These are phyloP conservation scores for Halcyon leucocephala DNA, from an alignment of 2,797 vertebrate species.

Conservation along the genomic window DNA sequence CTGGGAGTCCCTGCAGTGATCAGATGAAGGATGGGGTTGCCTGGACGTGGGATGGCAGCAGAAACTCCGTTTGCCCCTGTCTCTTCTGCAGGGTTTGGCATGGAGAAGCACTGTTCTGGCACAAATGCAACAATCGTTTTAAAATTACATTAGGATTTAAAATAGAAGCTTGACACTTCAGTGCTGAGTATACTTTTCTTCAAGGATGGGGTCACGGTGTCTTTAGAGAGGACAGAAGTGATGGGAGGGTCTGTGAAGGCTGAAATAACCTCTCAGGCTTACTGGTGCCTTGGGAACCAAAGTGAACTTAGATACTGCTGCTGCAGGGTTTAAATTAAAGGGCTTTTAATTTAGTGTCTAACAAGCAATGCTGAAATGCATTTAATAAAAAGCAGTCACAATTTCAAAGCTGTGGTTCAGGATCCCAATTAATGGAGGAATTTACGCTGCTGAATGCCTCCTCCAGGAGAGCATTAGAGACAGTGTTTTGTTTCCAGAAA, in stretches of 20 bases:
- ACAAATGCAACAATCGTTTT: background rate
- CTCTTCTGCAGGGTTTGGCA: background rate
- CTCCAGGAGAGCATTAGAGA: background rate
- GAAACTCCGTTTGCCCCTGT: background rate
- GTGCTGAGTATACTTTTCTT: background rate
- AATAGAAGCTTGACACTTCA: background rate
- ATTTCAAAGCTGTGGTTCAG: background rate
- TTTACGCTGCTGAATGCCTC: background rate
- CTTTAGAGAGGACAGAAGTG: background rate
- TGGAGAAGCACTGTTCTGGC: background rate
- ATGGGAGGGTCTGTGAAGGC: background rate
- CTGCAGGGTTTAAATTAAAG: background rate
- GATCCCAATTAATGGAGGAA: background rate
- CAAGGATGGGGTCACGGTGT: background rate
- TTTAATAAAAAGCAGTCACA: background rate
- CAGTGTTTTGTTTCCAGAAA: background rate
- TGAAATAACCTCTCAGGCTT: background rate
- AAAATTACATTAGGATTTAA: background rate
- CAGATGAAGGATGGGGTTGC: background rate
- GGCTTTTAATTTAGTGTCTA: background rate
- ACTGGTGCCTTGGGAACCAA: background rate
- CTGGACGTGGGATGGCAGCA: accelerated
- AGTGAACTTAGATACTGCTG: background rate
- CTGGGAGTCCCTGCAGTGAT: background rate
- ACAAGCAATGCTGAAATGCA: background rate